Evolutionary conservation across 2,888 invertebrate genomes (phyloP), one percentile per base, ranked within the genome.

Genomic region (Arenicola marina): DNA sequence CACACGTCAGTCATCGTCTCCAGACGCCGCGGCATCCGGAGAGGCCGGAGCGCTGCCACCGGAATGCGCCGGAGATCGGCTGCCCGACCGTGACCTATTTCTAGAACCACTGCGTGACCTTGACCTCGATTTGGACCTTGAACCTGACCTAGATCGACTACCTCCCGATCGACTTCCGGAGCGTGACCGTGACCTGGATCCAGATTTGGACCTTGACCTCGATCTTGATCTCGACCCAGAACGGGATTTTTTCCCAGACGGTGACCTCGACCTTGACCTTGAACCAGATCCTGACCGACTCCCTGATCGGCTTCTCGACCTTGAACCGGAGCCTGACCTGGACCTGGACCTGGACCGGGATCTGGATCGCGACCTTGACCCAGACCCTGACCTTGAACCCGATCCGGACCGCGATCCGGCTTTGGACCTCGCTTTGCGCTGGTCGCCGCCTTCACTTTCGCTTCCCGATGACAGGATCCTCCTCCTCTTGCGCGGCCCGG

Each of bases 341-440:
- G 65, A 62, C 28, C 65, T 2, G 26, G 67, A 63, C 43, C 66
- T 31, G 26, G 68, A 63, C 28, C 56, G 43, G 28, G 62, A 60
- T 54, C 61, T 26, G 15, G 65, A 64, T 21, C 63, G n/a, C 7
- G 65, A 65, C 58, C 79, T 73, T 48, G 76, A 60, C 58, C 79
- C 73, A 45, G 76, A 60, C 44, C 74, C 71, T 11, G 82, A 81
- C 1, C 65, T 33, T 21, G 67, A 68, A 2, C 78, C 75, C 69
- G 89, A 88, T 53, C 86, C 46, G 11, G 63, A 62, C 26, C 51
- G 3, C 24, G 61, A 62, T 51, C 54, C 45, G 4, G 51, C 26
- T 59, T 79, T 73, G 45, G 76, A 58, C n/a, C n/a, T n/a, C n/a
- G n/a, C n/a, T n/a, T n/a, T n/a, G 29, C 74, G 85, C 69, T 81